phyloP scores from a whole-genome alignment of 30 jellyfish, hydroid and myxozoan species.

The Aurelia sp. region DNA sequence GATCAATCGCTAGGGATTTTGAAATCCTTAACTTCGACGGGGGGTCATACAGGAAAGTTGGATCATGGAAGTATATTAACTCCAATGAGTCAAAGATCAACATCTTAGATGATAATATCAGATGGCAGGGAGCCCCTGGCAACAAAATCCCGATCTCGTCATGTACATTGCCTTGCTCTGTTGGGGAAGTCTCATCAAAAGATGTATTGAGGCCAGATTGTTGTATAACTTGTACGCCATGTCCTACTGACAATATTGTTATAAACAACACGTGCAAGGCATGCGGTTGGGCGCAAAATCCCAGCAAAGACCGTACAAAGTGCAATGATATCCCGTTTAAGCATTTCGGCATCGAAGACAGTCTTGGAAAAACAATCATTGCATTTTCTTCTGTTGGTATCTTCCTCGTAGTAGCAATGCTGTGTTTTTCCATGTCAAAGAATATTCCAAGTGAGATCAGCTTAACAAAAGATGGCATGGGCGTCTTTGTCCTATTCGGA shows the following conservation, averaged over 20 bases:
- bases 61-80: not conserved
- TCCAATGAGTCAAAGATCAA: not conserved
- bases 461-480: not conserved
- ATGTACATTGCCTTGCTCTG: not conserved
- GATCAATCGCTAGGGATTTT: conserved; percentile 2
- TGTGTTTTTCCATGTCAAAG: not conserved
- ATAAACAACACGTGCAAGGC: conserved; percentile 24
- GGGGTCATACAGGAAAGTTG: not conserved
- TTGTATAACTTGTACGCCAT: conserved; percentile 10
- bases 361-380: not conserved
- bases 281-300: conserved; percentile 19
- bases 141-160: not conserved
- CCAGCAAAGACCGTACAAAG: not conserved
- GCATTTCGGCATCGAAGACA: not conserved
- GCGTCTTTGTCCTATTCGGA: not conserved
- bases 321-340: not conserved
- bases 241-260: conserved; percentile 16
- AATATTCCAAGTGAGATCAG: not conserved
- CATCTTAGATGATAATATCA: not conserved
- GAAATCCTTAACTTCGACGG: conserved; percentile 16
- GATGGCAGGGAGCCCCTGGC: not conserved
- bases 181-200: not conserved
- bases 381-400: not conserved
- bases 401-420: not conserved
- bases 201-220: conserved; percentile 2